Conservation (phyloP, 2,888 invertebrate genomes). For the Agelastica alni region DNA sequence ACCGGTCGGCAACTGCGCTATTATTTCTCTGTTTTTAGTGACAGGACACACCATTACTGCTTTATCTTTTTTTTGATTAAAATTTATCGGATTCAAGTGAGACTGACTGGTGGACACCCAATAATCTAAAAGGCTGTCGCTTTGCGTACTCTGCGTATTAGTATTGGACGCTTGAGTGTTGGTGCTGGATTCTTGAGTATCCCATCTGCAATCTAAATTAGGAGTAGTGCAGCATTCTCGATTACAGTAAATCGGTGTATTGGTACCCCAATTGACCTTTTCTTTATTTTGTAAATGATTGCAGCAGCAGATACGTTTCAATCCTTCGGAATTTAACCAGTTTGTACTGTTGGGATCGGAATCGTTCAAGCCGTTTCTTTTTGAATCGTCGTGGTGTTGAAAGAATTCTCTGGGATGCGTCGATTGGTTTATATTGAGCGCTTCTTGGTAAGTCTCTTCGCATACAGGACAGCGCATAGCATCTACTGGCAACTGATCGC, state of each 20-base stretch:
- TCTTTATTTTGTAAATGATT: background rate
- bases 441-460: background rate
- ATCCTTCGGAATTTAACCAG: background rate
- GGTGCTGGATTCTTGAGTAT: background rate
- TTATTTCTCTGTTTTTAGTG: background rate
- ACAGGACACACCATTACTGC: background rate
- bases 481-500: background rate
- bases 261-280: background rate
- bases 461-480: background rate
- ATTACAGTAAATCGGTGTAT: too few species aligned
- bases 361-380: conserved; percentile 1
- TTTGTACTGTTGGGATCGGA: background rate
- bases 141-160: conserved; percentile 1
- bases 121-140: background rate
- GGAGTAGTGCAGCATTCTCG: too few species aligned
- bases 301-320: background rate
- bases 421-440: too few species aligned
- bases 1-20: background rate
- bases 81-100: background rate
- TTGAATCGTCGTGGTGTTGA: too few species aligned
- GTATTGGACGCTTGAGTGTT: background rate
- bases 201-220: background rate
- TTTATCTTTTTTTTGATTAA: background rate
- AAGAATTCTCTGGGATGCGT: background rate
- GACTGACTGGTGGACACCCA: background rate